Evolutionary conservation across 2,113 vertebrate genomes (phyloP), one percentile per base, ranked within the genome.

Genomic region (Pteropus alecto): DNA sequence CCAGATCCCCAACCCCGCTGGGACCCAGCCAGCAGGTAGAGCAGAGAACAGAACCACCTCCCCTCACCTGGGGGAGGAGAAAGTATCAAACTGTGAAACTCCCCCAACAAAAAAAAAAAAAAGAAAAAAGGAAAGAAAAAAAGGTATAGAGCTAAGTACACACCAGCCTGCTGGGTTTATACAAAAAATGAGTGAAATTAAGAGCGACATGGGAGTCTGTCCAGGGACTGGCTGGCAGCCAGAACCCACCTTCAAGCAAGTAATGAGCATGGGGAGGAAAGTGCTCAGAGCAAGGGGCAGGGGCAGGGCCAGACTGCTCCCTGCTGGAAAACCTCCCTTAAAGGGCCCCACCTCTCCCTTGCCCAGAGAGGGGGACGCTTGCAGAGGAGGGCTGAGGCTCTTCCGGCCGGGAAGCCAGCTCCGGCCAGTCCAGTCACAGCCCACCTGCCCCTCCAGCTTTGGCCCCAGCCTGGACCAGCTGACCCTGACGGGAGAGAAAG

Each of bases 101-200:
- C 15, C 96, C 15, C 68, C 43, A 35, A 73, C 24, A 68, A 96
- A 96, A 61, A 38, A 38, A 4, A 38, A 38, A 38, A 38, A 38
- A 38, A 38, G 38, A 38, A 38, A 38, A 33, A 12, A 91, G 43
- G 21, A 41, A 51, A 22, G 24, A 96, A 56, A 88, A 95, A 97
- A 82, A 83, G 63, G 28, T 43, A 60, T 6, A 60, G 74, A 54
- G 65, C 26, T 84, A 97, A 26, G 43, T 87, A 89, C 95, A 97
- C 92, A 95, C 99, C 99, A 99, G 98, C 98, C 98, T 79, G 98
- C 98, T 99, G 99, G 98, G 96, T 98, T 98, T 95, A 96, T 92
- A 97, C 85, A 97, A 93, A 93, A 97, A 97, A 96, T 74, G 84
- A 98, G 35, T 77, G 41, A 87, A 73, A 70, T 24, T 82, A 65